Conservation (phyloP, 2,797 vertebrate species). For the Darevskia mixta region DNA sequence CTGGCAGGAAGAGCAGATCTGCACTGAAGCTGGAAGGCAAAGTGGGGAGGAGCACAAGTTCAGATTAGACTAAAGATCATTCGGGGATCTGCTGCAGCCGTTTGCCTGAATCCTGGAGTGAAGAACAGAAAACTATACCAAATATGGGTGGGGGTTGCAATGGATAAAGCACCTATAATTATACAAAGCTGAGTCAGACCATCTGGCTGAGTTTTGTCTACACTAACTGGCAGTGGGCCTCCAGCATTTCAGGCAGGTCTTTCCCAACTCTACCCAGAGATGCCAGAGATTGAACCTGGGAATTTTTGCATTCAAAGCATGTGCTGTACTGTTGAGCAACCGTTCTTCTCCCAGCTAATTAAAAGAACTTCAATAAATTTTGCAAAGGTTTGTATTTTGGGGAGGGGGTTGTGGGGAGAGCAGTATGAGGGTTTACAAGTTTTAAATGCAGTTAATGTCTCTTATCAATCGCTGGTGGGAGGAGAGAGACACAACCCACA, state of each 20-base stretch:
- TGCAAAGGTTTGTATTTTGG: too few relatives aligned
- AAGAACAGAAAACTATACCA: background rate
- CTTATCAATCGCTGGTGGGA: background rate
- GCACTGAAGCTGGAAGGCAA: background rate
- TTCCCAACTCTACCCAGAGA: background rate
- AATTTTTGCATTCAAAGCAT: background rate
- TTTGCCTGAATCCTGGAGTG: background rate
- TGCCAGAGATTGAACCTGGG: background rate
- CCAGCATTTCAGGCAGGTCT: background rate
- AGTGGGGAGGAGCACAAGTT: background rate
- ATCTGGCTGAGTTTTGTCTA: background rate
- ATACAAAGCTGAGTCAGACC: background rate
- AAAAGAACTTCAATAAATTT: background rate
- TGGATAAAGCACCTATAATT: background rate
- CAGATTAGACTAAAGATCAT: background rate
- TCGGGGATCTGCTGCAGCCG: too few relatives aligned
- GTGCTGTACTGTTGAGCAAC: background rate
- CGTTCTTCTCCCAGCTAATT: background rate
- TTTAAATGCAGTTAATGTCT: background rate
- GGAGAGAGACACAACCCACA: background rate
- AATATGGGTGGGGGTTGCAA: background rate
- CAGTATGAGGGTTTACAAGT: background rate
- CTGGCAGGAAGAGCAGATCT: background rate
- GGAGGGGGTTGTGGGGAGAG: background rate
- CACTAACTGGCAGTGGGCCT: background rate